Base-by-base conservation (phyloP, 2,888 invertebrate species). In the Steinernema hermaphroditum region DNA sequence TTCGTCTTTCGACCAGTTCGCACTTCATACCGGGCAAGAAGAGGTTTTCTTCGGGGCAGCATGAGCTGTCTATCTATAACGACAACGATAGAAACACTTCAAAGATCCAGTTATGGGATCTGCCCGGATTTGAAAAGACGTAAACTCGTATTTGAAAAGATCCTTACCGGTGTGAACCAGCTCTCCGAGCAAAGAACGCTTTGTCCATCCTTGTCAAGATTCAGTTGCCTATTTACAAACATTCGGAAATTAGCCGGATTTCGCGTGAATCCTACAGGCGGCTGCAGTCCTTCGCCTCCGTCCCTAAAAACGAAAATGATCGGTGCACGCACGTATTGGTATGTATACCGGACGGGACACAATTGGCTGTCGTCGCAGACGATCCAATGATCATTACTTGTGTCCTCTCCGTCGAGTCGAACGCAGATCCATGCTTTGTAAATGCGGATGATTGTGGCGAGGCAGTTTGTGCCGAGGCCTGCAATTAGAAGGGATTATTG, bases 391-490 rank as follows among this genome's bases (percentile, higher is more conserved):
- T 62, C 62, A 32, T 62, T 62, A 19, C 29, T 29, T 16, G 32
- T 32, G 62, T 62, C 62, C n/a, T 62, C 62, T 29, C 62, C 62
- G 32, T 62, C 62, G 14, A 62, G 34, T 29, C 62, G 62, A 32
- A 62, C 29, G 32, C 62, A 62, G 19, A 62, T 12, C 62, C 62
- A 62, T 2, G 62, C 27, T 12, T 12, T 62, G 34, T 62, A 29
- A 16, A 62, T 16, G 1, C 34, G 8, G 6, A 32, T 29, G 2
- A 62, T 29, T 9, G 62, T 32, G 16, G 16, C 62, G 16, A 62
- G 34, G 32, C 62, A 62, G 16, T 62, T 34, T 12, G 62, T 29
- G 1, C 62, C 62, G 16, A 62, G 62, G 16, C 29, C 62, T 62
- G 16, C 32, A 62, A 62, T 8, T 4, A 27, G 22, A 54, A 54